Base-by-base conservation (phyloP, 2,797 vertebrate species). In the Semotilus atromaculatus region DNA sequence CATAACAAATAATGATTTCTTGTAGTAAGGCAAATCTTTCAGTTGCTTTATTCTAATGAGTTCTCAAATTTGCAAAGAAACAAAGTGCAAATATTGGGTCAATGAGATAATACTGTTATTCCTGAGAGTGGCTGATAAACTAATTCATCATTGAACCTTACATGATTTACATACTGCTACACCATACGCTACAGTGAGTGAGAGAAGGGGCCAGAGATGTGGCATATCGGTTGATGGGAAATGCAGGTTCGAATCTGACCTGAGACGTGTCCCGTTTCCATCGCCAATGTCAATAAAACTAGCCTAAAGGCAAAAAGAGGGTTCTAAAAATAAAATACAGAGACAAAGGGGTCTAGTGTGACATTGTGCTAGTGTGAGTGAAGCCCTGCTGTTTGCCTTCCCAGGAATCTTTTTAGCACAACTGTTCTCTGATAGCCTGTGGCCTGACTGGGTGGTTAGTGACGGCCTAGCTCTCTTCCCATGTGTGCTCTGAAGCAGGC, bases 371-470 rank as follows among this genome's bases (percentile, higher is more conserved):
- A 82, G 45, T 19, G 9, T 66, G 36, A 38, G 55, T 51, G 85
- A 89, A 89, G 86, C 87, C 73, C 86, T 79, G 81, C 85, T 83
- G 88, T 86, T 91, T 82, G 85, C 89, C 90, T 93, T 89, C 92
- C 90, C 85, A 91, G 88, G 90, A 94, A 90, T 91, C 89, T 92
- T 89, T 92, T 87, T 58, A 84, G 85, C 87, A 85, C 82, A 68
- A 86, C 88, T 86, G 88, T 88, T 91, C 84, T 34, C 86, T 85
- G 88, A 88, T 90, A 79, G 71, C 88, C 90, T 86, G 86, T 88
- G 84, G 91, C 88, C 88, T 84, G 85, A 90, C 90, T 88, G 90
- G 89, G 89, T 13, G 40, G 70, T 85, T 87, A 83, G 82, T 91
- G 90, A 91, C 80, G 81, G 90, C 86, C 93, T 92, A 86, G 87